Evolutionary conservation across 2,888 invertebrate genomes (phyloP), one percentile per base, ranked within the genome.

Genomic region (Catocala nupta): DNA sequence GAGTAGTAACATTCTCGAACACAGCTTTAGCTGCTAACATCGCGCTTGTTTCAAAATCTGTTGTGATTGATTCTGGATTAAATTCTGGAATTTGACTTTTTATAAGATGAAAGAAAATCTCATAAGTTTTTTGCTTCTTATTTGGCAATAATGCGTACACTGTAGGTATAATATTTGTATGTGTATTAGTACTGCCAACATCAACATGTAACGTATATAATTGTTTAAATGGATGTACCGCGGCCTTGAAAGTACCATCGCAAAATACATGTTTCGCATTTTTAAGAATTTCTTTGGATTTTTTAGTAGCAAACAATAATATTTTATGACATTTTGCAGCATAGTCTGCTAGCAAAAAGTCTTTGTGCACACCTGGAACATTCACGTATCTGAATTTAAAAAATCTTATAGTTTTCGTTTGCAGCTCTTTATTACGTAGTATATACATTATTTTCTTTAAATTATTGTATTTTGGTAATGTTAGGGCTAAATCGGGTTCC

Each of bases 21-120:
- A 63, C 53, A 45, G 53, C 50, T 63, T 59, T 33, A 47, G 36
- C 5, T 59, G 55, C 63, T 63, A 39, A 51, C 59, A 63, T 60
- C 43, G 48, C 62, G 43, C 62, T 63, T 13, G 48, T 63, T 57
- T 63, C 57, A 49, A 53, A 63, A 62, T 62, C 62, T 10, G 59
- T 55, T 42, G 62, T 55, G 13, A 62, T 62, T 16, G 55, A 55
- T 33, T 66, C 55, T 1, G 62, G 65, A 47, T 62, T 42, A 58
- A 65, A 62, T 53, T 65, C 54, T 42, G 61, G 65, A 66, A 62
- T 62, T 43, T 56, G 55, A 44, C 59, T 64, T 64, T 64, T 56
- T 48, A 60, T 25, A 48, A 62, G 49, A 48, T 66, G 11, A 34
- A 66, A 62, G 48, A 62, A 66, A 42, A 62, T 34, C 36, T 66